Evolutionary conservation across 2,888 invertebrate genomes (phyloP).

Genomic region (Stenotaenia linearis): DNA sequence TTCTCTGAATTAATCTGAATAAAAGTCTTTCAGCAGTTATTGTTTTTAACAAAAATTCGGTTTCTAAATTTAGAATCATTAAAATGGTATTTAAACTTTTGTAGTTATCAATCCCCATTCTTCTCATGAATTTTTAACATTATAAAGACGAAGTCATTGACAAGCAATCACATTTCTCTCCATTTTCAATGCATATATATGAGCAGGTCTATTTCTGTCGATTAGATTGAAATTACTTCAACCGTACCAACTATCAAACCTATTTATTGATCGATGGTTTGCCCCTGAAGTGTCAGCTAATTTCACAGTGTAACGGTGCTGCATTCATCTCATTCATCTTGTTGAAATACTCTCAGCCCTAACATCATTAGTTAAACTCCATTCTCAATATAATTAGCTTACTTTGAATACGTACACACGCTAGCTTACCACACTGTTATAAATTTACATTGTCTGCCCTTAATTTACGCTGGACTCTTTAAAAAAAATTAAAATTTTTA

Average conservation of each 20-base stretch:
- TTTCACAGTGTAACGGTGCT: not conserved
- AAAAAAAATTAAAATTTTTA: too few relatives aligned
- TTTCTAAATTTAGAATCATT: not conserved
- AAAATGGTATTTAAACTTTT: not conserved
- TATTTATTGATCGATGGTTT: not conserved
- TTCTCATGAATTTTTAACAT: not conserved
- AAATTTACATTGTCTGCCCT: too few relatives aligned
- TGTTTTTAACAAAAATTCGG: not conserved
- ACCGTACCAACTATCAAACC: not conserved
- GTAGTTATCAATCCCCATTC: not conserved
- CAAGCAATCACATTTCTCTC: not conserved
- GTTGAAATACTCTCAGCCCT: not conserved
- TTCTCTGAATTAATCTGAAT: not conserved
- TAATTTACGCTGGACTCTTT: too few relatives aligned
- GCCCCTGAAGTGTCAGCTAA: not conserved
- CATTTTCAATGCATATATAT: not conserved
- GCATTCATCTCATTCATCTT: not conserved
- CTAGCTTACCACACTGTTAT: not conserved
- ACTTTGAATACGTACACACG: not conserved
- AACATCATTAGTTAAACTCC: not conserved
- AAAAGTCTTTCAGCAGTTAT: not conserved
- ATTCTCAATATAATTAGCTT: not conserved
- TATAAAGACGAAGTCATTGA: not conserved
- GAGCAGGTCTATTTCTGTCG: not conserved
- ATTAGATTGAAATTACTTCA: not conserved